A percentile compares a stretch with the other conserved stretches of the same genome.
These are phyloP conservation scores for Drosophila nigricruria DNA, from an alignment of 2,888 invertebrate genomes.

Conservation along the genomic window DNA sequence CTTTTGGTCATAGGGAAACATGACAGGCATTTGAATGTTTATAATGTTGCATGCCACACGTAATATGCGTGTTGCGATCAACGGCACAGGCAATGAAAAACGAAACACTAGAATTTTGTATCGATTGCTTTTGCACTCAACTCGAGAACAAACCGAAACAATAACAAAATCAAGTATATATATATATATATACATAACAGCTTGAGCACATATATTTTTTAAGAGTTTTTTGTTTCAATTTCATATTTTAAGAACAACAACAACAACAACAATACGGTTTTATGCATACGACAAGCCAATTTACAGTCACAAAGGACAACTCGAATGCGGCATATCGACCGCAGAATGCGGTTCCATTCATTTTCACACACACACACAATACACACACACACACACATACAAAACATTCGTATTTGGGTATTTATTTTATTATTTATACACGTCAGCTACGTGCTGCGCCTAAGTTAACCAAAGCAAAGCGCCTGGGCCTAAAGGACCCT, in stretches of 20 bases:
- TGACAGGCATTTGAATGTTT: slow-evolving; percentile 44
- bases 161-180: background rate
- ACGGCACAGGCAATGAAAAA: background rate
- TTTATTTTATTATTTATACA: slow-evolving; percentile 76
- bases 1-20: slow-evolving; percentile 43
- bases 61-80: slow-evolving; percentile 49
- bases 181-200: background rate
- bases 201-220: background rate
- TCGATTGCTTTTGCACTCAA: slow-evolving; percentile 20
- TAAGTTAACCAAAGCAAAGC: slow-evolving; percentile 13
- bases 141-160: background rate
- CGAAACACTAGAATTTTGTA: slow-evolving; percentile 3
- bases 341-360: slow-evolving; percentile 24
- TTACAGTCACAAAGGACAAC: slow-evolving; percentile 30
- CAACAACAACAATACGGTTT: background rate
- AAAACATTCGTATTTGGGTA: slow-evolving; percentile 23
- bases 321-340: slow-evolving; percentile 76
- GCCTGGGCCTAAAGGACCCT: slow-evolving; percentile 28
- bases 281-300: slow-evolving; percentile 16
- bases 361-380: background rate
- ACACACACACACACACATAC: background rate
- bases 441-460: slow-evolving; percentile 66
- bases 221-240: background rate
- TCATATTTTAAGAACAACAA: background rate
- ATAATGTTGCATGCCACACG: slow-evolving; percentile 60